Evolutionary conservation across 2,888 invertebrate species (phyloP), one percentile per base, ranked within the genome.

Genomic region (Oeneis ivallda): DNA sequence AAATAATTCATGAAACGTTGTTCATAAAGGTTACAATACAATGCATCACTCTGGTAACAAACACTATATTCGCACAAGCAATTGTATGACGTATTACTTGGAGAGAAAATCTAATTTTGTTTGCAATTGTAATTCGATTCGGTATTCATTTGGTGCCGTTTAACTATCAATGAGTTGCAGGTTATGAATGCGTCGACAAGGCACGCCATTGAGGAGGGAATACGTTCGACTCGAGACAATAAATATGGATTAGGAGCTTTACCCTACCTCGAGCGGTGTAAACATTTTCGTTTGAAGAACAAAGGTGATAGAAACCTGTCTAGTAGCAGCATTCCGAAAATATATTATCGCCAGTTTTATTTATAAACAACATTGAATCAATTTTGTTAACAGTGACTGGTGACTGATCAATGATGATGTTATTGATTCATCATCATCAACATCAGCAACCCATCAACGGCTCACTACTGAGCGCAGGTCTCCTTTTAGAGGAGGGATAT

Each of bases 141-240:
- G 19, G 26, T 8, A 58, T 64, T 52, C 64, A 57, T 64, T 64
- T 61, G 56, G 56, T 49, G 45, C 61, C 43, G 64, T 63, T 57
- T 63, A 62, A 63, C 50, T 68, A 65, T 68, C 65, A 68, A 68
- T 68, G 67, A 62, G 65, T 60, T 59, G 61, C 45, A 70, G 53
- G 64, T 68, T 65, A 65, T 68, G 66, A 68, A 68, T 70, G 64
- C 66, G 65, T 66, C 66, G 66, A 68, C 68, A 68, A 66, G 64
- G 61, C 43, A 41, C 62, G 45, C 64, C 64, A 58, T 64, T 70
- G 62, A 61, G 43, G 54, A 19, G 52, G 9, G n/a, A 41, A 61
- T 59, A 64, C 57, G 57, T 19, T 10, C 13, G 32, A 43, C 19
- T 60, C 34, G 59, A 53, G 45, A 59, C 63, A 62, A 60, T 60